Base-by-base conservation (phyloP, 2,113 vertebrate species). In the Nettapus auritus region DNA sequence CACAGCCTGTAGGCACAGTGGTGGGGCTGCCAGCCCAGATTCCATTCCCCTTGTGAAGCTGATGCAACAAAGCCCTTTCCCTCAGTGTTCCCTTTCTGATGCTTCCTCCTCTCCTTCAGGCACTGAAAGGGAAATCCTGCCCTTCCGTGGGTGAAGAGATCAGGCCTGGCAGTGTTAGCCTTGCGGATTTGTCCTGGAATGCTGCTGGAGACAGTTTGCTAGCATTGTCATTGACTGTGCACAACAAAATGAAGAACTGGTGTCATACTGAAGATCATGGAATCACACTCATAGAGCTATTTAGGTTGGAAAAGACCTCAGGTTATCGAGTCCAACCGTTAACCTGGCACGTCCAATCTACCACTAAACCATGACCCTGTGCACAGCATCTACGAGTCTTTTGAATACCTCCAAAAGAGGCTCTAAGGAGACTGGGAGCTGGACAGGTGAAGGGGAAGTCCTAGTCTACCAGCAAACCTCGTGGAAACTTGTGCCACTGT, bases 11-110 rank as follows among this genome's bases (percentile, higher is more conserved):
- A 53, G 40, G 38, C 34, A 46, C 11, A 11, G 42, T 8, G 1
- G 3, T 0, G 0, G 38, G 21, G 7, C 23, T 3, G 2, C 40
- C 71, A 75, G 12, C 50, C 44, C 25, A 31, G 57, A n/a, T 34
- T 81, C 42, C 31, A 7, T 55, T 67, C 80, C 36, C n/a, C 29
- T 56, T 31, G 17, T 76, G 40, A 34, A 53, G 17, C 36, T 40
- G 25, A 0, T 34, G 34, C 1, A 83, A 29, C 73, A 48, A 69
- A 42, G 62, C 25, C 25, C 8, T 44, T 71, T 69, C 6, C 67
- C 46, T 89, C 59, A 21, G 19, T 8, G 23, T 40, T 18, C 26
- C 50, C 11, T 75, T 83, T 94, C n/a, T 74, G 34, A 55, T 28
- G 31, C 28, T 60, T 68, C 19, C 46, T 53, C 13, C 19, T 55